Conservation (phyloP, 2,113 vertebrate species). For the Vulpes ferrilata region DNA sequence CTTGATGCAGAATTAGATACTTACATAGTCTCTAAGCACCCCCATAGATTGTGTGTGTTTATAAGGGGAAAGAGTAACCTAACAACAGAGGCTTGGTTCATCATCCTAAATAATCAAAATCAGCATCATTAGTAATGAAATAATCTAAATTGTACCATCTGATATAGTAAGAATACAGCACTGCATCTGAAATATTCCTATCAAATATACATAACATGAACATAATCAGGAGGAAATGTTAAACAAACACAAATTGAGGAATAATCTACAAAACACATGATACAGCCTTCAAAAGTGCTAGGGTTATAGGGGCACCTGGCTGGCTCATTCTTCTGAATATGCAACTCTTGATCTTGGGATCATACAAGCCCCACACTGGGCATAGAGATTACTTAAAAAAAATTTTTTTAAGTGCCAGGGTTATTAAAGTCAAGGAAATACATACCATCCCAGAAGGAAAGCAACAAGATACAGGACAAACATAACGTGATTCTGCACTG, state of each 20-base stretch:
- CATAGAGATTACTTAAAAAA: not conserved
- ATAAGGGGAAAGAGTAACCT: not conserved
- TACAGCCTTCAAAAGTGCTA: not conserved
- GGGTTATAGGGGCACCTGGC: not conserved
- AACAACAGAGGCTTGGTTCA: not conserved
- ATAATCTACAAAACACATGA: not conserved
- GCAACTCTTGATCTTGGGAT: not conserved
- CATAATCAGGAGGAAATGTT: not conserved
- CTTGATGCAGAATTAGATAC: not conserved
- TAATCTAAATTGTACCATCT: not conserved
- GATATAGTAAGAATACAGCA: not conserved
- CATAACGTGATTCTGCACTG: not conserved
- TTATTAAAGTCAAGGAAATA: not conserved
- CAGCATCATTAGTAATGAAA: not conserved
- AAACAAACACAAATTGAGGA: not conserved
- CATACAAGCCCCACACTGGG: not conserved
- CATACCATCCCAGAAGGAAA: not conserved
- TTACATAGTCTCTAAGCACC: not conserved
- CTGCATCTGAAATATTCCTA: not conserved
- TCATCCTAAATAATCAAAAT: not conserved
- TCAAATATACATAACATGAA: not conserved
- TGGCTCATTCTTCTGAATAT: not conserved
- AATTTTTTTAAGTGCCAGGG: not conserved
- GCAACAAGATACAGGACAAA: not conserved
- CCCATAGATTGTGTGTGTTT: not conserved